Evolutionary conservation across 2,113 vertebrate species (phyloP), one percentile per base, ranked within the genome.

Genomic region (Catharus bicknelli): DNA sequence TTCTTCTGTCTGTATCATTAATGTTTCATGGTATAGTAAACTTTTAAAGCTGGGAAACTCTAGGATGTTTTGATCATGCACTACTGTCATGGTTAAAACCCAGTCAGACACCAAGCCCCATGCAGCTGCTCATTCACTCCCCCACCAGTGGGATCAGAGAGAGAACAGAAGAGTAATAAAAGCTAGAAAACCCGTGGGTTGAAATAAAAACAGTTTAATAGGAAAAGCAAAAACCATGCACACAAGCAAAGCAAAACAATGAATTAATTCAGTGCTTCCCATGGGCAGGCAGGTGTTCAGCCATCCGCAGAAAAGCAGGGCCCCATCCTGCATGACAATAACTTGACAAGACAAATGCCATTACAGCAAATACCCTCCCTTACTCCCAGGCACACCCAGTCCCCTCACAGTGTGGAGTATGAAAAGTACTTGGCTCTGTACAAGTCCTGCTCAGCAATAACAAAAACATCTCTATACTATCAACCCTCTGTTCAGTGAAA

Each of bases 401-500:
- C 23, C 3, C 16, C 16, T 67, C 6, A 3, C 10, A 45, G 5
- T 2, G 3, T 21, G n/a, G 13, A 53, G 5, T 16, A 59, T 6
- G 2, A 29, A 66, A 51, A 59, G 27, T 4, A 10, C 27, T 59
- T 53, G 10, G 23, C 8, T 47, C 27, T 45, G 13, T 74, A 32
- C 9, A 53, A 53, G 27, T 5, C 9, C 16, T 59, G 19, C 27
- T 12, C 23, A 61, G 23, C 16, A 59, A 17, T 21, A 67, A 21
- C 5, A 11, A 23, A 72, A 59, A 7, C 3, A 47, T n/a, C 23
- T 40, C 53, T 50, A 1, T n/a, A 21, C 8, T 54, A 15, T 34
- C 22, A 58, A 27, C 22, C 7, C 7, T 21, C 9, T 22, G 6
- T 30, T 30, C 69, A 61, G 16, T 27, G 12, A 32, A 53, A 74